phyloP scores from a whole-genome alignment of 2,797 vertebrate genomes.

The Coccyzus lansbergi region DNA sequence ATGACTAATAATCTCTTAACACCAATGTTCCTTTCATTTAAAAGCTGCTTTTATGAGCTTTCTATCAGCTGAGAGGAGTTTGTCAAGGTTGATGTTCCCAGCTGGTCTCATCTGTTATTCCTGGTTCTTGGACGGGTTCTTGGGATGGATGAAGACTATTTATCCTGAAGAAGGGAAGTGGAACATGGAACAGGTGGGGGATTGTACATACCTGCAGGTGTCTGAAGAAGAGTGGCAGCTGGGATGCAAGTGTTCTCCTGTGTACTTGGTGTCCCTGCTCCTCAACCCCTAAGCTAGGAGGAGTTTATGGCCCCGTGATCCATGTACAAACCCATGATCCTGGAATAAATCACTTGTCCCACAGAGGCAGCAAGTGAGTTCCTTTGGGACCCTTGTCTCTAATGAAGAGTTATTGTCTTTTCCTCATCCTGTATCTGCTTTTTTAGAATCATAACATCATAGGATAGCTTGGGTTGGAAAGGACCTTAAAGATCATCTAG shows the following conservation, averaged over 20 bases:
- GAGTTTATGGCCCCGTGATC: accelerated
- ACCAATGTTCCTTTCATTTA: not conserved
- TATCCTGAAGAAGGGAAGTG: not conserved
- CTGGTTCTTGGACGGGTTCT: not conserved
- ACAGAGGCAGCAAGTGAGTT: not conserved
- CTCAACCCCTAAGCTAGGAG: not conserved
- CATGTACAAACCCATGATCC: not conserved
- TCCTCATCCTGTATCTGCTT: constrained; percentile 4
- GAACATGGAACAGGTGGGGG: not conserved
- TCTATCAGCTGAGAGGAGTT: not conserved
- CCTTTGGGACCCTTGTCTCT: not conserved
- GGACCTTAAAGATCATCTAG: too few species aligned
- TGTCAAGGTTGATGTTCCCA: not conserved
- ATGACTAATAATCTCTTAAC: constrained; percentile 46
- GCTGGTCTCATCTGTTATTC: not conserved
- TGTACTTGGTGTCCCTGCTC: not conserved
- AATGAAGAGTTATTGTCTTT: not conserved
- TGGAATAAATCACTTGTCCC: not conserved
- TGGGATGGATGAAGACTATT: not conserved
- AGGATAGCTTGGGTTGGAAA: too few species aligned
- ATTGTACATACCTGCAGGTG: not conserved
- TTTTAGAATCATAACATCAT: not conserved
- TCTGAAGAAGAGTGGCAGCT: not conserved
- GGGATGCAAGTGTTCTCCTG: not conserved
- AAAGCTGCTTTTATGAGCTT: not conserved